phyloP scores from a whole-genome alignment of 1,140 invertebrate species.

The Archivesica marissinica region DNA sequence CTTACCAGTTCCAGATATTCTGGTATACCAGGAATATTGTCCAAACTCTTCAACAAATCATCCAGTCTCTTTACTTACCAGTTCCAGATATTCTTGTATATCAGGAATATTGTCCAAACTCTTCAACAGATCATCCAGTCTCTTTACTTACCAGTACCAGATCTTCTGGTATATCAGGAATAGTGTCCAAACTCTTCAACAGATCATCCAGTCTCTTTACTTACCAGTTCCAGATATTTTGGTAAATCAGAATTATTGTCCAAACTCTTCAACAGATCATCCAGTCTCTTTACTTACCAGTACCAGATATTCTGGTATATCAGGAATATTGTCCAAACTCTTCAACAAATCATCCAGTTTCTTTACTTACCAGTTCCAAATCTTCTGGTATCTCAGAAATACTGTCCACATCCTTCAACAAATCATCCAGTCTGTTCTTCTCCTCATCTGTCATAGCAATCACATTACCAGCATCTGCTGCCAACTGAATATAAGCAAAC shows the following conservation, averaged over 20 bases:
- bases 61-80: conserved; percentile 71
- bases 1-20: conserved; percentile 52
- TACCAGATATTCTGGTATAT: conserved; percentile 62
- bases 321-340: conserved; percentile 77
- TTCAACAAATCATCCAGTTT: conserved; percentile 76
- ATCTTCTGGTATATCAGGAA: no score
- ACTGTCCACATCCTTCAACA: conserved; percentile 78
- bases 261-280: no score
- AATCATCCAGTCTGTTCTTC: conserved; percentile 77
- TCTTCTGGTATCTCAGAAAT: conserved; percentile 72
- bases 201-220: no score
- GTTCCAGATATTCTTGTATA: conserved; percentile 55
- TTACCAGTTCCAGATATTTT: no score
- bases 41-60: conserved; percentile 77
- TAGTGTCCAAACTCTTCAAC: no score
- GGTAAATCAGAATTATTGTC: no score
- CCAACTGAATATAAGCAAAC: conserved; percentile 71
- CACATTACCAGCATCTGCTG: conserved; percentile 76
- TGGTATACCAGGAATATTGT: conserved; percentile 72
- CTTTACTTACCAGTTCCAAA: conserved; percentile 44
- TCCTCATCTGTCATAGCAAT: conserved; percentile 83
- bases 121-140: conserved; percentile 76
- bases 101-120: conserved; percentile 78
- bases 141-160: no score
- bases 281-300: no score